phyloP scores from a whole-genome alignment of 1,140 invertebrate genomes.

The Asobara japonica region DNA sequence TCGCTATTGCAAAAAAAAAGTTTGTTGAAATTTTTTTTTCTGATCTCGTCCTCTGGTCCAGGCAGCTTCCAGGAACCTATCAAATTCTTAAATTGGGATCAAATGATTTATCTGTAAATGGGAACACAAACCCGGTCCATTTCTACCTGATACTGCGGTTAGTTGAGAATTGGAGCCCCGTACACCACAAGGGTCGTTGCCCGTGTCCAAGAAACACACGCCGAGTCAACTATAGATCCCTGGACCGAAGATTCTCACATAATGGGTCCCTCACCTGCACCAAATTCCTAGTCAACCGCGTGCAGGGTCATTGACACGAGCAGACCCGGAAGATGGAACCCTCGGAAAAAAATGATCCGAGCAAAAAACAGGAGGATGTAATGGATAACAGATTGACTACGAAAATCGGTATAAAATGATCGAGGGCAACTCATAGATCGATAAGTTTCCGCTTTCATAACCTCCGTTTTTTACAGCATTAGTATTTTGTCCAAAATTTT shows the following conservation, averaged over 20 bases:
- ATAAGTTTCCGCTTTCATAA: too few species aligned
- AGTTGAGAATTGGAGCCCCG: background rate
- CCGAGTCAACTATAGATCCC: slow-evolving; percentile 42
- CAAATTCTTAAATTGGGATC: background rate
- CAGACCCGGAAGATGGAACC: slow-evolving; percentile 22
- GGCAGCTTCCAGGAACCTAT: slow-evolving; percentile 2
- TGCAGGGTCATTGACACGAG: slow-evolving; percentile 49
- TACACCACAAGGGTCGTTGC: slow-evolving; percentile 13
- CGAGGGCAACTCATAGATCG: too few species aligned
- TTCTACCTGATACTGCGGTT: slow-evolving; percentile 15
- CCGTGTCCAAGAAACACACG: slow-evolving; percentile 40
- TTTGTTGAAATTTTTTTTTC: too few species aligned
- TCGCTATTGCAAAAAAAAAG: too few species aligned
- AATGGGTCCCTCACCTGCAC: slow-evolving; percentile 61
- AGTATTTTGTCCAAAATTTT: too few species aligned
- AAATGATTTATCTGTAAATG: slow-evolving; percentile 28
- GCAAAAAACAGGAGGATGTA: too few species aligned
- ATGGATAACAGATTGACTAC: too few species aligned
- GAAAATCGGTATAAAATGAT: too few species aligned
- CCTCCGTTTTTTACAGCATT: too few species aligned
- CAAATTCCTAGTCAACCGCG: slow-evolving; percentile 61
- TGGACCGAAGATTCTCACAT: slow-evolving; percentile 44
- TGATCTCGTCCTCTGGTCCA: background rate
- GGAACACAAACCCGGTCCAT: background rate
- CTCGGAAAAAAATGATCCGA: too few species aligned